Percentiles rank a stretch among this genome's conserved stretches.
These are phyloP conservation scores for Drosophila triauraria DNA, from an alignment of 1,140 invertebrate species.

Conservation along the genomic window DNA sequence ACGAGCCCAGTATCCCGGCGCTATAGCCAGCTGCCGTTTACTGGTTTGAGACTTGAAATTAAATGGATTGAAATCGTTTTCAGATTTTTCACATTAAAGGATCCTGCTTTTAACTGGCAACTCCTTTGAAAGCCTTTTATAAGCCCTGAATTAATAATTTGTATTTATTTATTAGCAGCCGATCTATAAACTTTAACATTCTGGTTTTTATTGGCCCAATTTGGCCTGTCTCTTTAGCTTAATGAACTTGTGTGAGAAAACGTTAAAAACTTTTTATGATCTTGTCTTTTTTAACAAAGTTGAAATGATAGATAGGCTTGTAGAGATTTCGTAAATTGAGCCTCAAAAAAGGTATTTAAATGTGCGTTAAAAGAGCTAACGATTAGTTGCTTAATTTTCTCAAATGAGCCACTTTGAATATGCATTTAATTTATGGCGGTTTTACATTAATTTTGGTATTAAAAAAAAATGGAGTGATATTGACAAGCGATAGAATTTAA, in stretches of 20 bases:
- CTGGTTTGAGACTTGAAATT: constrained; percentile 11
- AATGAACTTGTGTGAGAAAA: constrained; percentile 67
- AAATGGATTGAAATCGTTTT: constrained; percentile 7
- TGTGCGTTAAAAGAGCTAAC: constrained; percentile 15
- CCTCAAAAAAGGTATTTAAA: constrained; percentile 29
- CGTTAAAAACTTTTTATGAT: constrained; percentile 58
- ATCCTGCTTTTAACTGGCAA: background rate
- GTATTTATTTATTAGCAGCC: constrained; percentile 36
- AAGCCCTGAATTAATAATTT: constrained; percentile 30
- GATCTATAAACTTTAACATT: constrained; percentile 49
- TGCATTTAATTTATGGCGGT: background rate
- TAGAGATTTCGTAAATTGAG: constrained; percentile 54
- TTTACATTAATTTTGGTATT: background rate
- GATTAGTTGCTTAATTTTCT: constrained; percentile 21
- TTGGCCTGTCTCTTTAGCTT: constrained; percentile 58
- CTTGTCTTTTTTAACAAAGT: constrained; percentile 40
- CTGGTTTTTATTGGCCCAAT: constrained; percentile 47
- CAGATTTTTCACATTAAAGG: constrained; percentile 4
- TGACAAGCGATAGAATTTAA: background rate
- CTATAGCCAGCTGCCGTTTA: constrained; percentile 47
- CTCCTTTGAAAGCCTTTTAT: constrained; percentile 6
- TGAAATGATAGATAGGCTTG: constrained; percentile 46
- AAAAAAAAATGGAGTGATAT: background rate
- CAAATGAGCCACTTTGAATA: constrained; percentile 5
- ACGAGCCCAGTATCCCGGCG: constrained; percentile 40